These are phyloP conservation scores for Oxyruncus cristatus DNA, from an alignment of 2,113 vertebrate genomes.

Conservation along the genomic window DNA sequence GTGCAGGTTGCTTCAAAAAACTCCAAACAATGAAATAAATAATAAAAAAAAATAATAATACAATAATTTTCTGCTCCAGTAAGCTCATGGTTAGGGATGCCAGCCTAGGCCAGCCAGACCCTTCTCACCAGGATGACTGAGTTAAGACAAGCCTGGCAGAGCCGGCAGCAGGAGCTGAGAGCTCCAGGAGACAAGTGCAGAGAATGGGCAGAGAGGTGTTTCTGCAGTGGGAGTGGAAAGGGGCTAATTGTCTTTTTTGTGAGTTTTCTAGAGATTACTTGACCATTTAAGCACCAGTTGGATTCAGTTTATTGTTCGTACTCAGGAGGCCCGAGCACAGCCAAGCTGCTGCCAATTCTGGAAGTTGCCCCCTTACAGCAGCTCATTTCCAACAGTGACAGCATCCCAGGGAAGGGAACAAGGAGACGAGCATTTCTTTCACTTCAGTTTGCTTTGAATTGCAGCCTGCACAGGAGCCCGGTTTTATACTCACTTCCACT, in stretches of 20 bases:
- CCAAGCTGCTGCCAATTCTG: neutral
- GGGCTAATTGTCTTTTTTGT: neutral
- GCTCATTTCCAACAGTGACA: neutral
- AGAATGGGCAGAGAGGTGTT: neutral
- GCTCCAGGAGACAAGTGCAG: neutral
- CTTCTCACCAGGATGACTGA: neutral
- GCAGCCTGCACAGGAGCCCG: neutral
- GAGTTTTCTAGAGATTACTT: neutral
- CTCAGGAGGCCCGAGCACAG: neutral
- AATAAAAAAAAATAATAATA: neutral
- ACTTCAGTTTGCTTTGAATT: neutral
- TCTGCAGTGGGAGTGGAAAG: neutral
- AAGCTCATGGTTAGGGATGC: neutral
- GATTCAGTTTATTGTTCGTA: neutral
- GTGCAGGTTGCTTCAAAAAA: neutral
- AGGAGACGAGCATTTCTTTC: neutral
- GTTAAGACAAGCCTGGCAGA: neutral
- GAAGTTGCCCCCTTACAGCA: neutral
- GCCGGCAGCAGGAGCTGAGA: neutral
- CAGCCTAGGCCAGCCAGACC: neutral
- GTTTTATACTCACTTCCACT: neutral
- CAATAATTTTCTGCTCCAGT: neutral
- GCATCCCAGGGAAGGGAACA: neutral
- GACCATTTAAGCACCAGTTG: neutral
- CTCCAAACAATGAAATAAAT: neutral